Conservation (phyloP, 2,888 invertebrate genomes). For the Petrolisthes manimaculis region DNA sequence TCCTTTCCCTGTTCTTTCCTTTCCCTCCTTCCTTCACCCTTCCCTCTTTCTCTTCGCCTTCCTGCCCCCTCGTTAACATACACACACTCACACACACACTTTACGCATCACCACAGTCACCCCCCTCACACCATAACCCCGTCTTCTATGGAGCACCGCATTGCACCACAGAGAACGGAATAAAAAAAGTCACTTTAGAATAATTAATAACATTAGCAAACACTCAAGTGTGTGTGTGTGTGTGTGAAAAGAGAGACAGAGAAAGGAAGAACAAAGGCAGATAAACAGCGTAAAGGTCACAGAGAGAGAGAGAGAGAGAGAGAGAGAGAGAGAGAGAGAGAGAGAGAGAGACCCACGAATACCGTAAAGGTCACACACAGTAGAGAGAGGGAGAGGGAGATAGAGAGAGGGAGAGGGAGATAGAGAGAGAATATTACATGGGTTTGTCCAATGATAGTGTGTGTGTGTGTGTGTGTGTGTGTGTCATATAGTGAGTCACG, state of each 20-base stretch:
- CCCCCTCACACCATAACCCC: background rate
- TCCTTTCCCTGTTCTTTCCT: background rate
- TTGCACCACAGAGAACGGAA: too few species aligned
- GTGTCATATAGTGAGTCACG: background rate
- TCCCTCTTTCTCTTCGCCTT: background rate
- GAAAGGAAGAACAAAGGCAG: background rate
- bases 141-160: too few species aligned
- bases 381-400: background rate
- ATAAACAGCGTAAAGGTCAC: conserved; percentile 5
- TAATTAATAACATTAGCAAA: background rate
- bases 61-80: background rate
- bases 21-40: background rate
- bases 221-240: background rate
- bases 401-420: background rate
- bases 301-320: conserved; percentile 31
- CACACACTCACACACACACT: background rate
- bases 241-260: background rate
- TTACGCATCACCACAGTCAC: too few species aligned
- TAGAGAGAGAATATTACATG: background rate
- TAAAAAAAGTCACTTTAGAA: background rate
- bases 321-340: background rate
- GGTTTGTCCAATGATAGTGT: background rate
- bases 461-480: background rate
- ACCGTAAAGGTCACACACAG: too few species aligned
- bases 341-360: background rate